phyloP scores from a whole-genome alignment of 2,797 vertebrate species.

The Phalloptychus januarius region DNA sequence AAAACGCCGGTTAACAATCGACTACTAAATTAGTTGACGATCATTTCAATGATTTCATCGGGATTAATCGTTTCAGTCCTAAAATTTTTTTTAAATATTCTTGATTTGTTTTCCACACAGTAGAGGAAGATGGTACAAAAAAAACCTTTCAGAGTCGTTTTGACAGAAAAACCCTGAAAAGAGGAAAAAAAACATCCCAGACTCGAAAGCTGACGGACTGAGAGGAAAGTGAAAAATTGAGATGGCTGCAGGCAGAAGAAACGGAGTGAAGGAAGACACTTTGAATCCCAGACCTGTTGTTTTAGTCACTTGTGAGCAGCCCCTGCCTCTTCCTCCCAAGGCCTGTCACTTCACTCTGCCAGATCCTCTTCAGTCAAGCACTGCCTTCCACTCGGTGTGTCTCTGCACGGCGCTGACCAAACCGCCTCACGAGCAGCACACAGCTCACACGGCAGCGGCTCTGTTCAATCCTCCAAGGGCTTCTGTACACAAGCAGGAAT shows the following conservation, averaged over 20 bases:
- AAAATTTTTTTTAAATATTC: not conserved
- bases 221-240: slow-evolving; percentile 21
- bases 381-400: slow-evolving; percentile 25
- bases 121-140: not conserved
- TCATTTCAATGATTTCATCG: too few species aligned
- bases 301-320: slow-evolving; percentile 60
- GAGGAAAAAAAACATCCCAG: not conserved
- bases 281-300: slow-evolving; percentile 57
- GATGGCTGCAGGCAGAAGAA: slow-evolving; percentile 25
- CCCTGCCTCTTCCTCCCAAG: slow-evolving; percentile 37
- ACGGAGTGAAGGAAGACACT: slow-evolving; percentile 24
- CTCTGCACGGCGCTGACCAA: slow-evolving; percentile 26
- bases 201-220: not conserved
- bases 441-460: slow-evolving; percentile 20
- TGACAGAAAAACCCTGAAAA: slow-evolving; percentile 4
- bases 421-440: slow-evolving; percentile 16
- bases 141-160: not conserved
- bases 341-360: slow-evolving; percentile 63
- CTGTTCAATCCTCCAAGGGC: slow-evolving; percentile 42
- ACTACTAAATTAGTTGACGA: too few species aligned
- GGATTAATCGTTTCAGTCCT: too few species aligned
- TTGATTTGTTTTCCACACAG: not conserved
- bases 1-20: too few species aligned
- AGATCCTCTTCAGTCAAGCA: slow-evolving; percentile 54
- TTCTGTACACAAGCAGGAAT: slow-evolving; percentile 52